These are phyloP conservation scores for Barbus barbus DNA, from an alignment of 2,113 vertebrate genomes.

Conservation along the genomic window DNA sequence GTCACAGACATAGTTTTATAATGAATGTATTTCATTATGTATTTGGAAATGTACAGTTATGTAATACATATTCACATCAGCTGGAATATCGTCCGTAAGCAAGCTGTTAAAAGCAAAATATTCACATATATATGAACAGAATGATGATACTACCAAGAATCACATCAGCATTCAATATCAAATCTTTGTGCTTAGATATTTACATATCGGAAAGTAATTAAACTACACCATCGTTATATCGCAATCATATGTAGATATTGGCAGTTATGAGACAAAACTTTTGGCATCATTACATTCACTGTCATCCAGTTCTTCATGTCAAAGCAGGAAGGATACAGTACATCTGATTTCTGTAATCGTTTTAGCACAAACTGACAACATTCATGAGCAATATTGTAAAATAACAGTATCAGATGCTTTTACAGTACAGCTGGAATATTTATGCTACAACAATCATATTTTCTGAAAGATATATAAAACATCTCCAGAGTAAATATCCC, in stretches of 20 bases:
- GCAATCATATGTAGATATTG: not conserved
- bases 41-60: slow-evolving; percentile 53
- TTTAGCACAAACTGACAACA: slow-evolving; percentile 18
- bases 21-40: slow-evolving; percentile 61
- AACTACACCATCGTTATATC: not conserved
- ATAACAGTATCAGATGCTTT: slow-evolving; percentile 22
- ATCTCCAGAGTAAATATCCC: slow-evolving; percentile 9
- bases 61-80: too few relatives aligned
- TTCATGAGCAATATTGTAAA: too few relatives aligned
- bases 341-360: not conserved
- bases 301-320: not conserved
- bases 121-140: slow-evolving; percentile 40
- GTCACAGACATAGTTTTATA: slow-evolving; percentile 40
- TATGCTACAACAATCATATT: slow-evolving; percentile 38
- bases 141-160: slow-evolving; percentile 32
- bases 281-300: slow-evolving; percentile 38
- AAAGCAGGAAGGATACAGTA: slow-evolving; percentile 24
- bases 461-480: slow-evolving; percentile 1
- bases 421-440: slow-evolving; percentile 48
- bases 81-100: slow-evolving; percentile 41
- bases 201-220: not conserved
- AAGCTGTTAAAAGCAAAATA: slow-evolving; percentile 27
- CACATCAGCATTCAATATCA: slow-evolving; percentile 30
- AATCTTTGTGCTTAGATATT: slow-evolving; percentile 42
- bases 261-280: not conserved